These are phyloP conservation scores for Ricordea florida DNA, from an alignment of 92 coral and sea anemone genomes.

Conservation along the genomic window DNA sequence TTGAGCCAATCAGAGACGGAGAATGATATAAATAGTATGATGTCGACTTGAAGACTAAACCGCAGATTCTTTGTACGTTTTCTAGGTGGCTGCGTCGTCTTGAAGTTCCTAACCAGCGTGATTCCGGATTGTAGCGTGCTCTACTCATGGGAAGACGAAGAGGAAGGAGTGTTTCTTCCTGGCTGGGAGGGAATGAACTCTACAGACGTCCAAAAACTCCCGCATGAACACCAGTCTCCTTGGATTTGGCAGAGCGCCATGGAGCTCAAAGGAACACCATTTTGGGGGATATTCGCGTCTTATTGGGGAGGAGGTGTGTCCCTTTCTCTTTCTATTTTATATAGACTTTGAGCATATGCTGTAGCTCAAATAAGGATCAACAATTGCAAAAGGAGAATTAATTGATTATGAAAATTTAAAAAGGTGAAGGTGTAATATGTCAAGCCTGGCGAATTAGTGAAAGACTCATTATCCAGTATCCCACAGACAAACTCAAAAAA, in stretches of 20 bases:
- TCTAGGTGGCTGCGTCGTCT: slow-evolving; percentile 59
- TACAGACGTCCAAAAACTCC: slow-evolving; percentile 39
- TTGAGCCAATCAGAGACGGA: no score
- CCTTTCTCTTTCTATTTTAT: no score
- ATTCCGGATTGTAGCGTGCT: slow-evolving; percentile 53
- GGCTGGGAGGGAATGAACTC: slow-evolving; percentile 66
- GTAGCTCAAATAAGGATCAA: no score
- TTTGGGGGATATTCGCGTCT: slow-evolving; percentile 80
- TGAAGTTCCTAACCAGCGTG: background rate
- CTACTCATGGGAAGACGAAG: slow-evolving; percentile 81
- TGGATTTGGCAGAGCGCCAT: slow-evolving; percentile 86
- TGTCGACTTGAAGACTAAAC: no score
- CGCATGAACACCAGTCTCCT: slow-evolving; percentile 51
- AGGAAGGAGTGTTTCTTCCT: slow-evolving; percentile 50
- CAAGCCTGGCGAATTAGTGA: no score
- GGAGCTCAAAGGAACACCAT: slow-evolving; percentile 83
- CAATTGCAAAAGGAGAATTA: no score
- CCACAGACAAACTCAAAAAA: no score
- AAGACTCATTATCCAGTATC: no score
- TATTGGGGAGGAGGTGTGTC: slow-evolving; percentile 94
- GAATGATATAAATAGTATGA: background rate
- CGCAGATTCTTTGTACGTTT: no score
- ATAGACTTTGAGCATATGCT: no score
- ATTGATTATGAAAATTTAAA: no score
- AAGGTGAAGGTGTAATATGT: no score